These are phyloP conservation scores for Merluccius polli DNA, from an alignment of 2,797 vertebrate species.

Conservation along the genomic window DNA sequence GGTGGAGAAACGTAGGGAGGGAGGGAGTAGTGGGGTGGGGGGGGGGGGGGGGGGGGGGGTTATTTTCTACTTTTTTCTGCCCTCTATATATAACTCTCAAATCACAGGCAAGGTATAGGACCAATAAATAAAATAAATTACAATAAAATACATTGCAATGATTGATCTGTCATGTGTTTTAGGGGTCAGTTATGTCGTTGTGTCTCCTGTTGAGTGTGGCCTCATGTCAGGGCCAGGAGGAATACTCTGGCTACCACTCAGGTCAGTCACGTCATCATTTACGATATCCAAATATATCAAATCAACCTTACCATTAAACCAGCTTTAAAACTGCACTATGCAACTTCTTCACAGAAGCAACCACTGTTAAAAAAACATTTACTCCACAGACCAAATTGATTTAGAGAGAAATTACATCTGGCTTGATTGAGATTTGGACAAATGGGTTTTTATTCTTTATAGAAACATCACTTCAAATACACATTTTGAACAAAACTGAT, in stretches of 20 bases:
- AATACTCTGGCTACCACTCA: conserved; percentile 67
- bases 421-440: neutral
- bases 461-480: neutral
- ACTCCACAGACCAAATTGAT: neutral
- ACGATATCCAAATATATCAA: neutral
- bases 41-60: neutral
- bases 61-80: neutral
- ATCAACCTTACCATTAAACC: neutral
- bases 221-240: conserved; percentile 59
- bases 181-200: conserved; percentile 53
- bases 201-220: conserved; percentile 49
- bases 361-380: neutral
- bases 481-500: neutral
- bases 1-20: neutral
- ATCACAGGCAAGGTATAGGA: neutral
- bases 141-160: neutral
- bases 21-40: too few relatives aligned
- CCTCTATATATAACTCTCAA: neutral
- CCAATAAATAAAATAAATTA: neutral
- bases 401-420: neutral
- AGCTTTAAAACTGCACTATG: neutral
- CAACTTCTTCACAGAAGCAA: neutral
- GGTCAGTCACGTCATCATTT: conserved; percentile 39
- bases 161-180: neutral
- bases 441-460: neutral